These are phyloP conservation scores for Coleophora flavipennella DNA, from an alignment of 2,888 invertebrate species.

Conservation along the genomic window DNA sequence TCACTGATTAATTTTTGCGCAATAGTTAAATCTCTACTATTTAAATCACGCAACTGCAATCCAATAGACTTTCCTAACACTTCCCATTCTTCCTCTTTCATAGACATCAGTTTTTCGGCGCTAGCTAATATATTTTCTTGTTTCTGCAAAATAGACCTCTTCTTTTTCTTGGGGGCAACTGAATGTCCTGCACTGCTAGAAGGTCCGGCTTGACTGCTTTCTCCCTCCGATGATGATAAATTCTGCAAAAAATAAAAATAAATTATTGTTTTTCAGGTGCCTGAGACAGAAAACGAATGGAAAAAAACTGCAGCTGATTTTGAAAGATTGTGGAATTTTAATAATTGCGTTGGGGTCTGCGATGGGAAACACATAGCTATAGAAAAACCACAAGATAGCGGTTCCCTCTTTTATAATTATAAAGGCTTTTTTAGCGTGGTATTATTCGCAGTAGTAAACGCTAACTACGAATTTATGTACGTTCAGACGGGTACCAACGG, in stretches of 20 bases:
- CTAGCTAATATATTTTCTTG: neutral
- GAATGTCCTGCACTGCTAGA: neutral
- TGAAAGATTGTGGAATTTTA: too few species aligned
- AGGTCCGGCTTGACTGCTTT: neutral
- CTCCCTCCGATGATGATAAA: neutral
- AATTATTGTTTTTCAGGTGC: too few species aligned
- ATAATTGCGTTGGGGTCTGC: too few species aligned
- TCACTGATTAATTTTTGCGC: constrained; percentile 2
- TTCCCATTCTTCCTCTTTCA: neutral
- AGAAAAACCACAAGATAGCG: too few species aligned
- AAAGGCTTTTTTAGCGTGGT: too few species aligned
- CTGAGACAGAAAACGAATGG: too few species aligned
- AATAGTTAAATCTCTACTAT: neutral
- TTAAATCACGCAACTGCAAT: neutral
- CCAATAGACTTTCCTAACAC: neutral
- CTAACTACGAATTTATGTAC: too few species aligned
- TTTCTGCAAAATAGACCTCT: neutral
- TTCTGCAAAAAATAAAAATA: neutral
- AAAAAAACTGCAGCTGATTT: too few species aligned
- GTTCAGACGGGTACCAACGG: too few species aligned
- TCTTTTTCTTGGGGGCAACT: neutral
- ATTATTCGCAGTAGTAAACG: too few species aligned
- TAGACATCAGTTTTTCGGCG: neutral
- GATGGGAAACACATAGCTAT: too few species aligned
- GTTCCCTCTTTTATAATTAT: too few species aligned